phyloP scores from a whole-genome alignment of 2,113 vertebrate species.

The Capra hircus region DNA sequence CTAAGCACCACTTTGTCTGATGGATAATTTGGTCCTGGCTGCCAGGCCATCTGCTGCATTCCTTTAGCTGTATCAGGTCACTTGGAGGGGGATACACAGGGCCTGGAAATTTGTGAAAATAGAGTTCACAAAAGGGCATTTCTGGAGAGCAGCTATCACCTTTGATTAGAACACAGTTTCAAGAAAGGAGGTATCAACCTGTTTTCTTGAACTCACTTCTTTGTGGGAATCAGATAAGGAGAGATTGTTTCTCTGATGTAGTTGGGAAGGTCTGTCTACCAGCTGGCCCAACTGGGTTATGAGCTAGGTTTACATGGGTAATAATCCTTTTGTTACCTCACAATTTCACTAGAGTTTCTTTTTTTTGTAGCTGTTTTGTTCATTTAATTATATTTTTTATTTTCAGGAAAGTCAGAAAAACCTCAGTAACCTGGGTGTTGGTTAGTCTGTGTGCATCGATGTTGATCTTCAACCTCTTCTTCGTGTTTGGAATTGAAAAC shows the following conservation, averaged over 20 bases:
- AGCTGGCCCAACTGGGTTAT: background rate
- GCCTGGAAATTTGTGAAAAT: background rate
- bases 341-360: background rate
- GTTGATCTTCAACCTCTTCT: constrained; percentile 83
- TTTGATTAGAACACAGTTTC: background rate
- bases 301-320: background rate
- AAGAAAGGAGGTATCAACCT: background rate
- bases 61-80: background rate
- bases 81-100: background rate
- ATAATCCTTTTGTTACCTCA: background rate
- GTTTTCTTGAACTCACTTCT: background rate
- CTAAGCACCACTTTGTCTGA: background rate
- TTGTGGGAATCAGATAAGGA: background rate
- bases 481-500: constrained; percentile 81
- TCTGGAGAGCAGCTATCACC: background rate
- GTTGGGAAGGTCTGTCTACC: background rate
- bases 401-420: constrained; percentile 71
- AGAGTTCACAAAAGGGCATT: background rate
- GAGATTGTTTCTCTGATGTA: background rate
- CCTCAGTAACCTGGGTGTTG: constrained; percentile 67
- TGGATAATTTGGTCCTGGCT: background rate
- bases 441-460: constrained; percentile 79
- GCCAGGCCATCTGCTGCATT: background rate
- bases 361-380: background rate
- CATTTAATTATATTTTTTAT: background rate